These are phyloP conservation scores for Dufourea novaeangliae DNA, from an alignment of 1,140 invertebrate genomes.

Conservation along the genomic window DNA sequence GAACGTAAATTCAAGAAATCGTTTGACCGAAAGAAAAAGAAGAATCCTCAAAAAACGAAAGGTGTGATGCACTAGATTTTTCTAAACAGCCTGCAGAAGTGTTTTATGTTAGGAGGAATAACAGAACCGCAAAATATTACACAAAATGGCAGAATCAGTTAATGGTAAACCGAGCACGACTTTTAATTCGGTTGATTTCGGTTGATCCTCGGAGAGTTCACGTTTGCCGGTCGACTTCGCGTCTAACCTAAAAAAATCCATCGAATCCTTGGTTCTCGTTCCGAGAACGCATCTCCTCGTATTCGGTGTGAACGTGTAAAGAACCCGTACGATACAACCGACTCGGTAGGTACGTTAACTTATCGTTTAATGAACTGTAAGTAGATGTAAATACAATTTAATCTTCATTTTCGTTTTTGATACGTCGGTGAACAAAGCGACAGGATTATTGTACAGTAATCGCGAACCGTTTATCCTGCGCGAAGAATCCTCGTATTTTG, in stretches of 20 bases:
- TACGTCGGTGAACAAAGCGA: background rate
- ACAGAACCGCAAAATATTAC: slow-evolving; percentile 3
- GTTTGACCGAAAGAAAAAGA: no score
- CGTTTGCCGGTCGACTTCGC: slow-evolving; percentile 11
- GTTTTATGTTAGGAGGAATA: slow-evolving; percentile 11
- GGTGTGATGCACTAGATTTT: slow-evolving; percentile 14
- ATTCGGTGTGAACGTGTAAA: background rate
- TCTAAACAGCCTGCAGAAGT: background rate
- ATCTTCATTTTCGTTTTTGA: slow-evolving; percentile 1
- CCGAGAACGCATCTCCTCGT: no score
- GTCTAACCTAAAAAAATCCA: background rate
- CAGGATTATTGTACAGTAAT: slow-evolving; percentile 22
- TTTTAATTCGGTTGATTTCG: background rate
- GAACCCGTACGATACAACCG: background rate
- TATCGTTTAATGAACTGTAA: slow-evolving; percentile 42
- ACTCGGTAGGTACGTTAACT: slow-evolving; percentile 10
- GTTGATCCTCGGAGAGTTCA: slow-evolving; percentile 1
- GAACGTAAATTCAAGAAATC: background rate
- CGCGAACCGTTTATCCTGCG: slow-evolving; percentile 19
- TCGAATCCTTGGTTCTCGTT: background rate
- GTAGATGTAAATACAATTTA: slow-evolving; percentile 43
- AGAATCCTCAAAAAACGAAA: background rate
- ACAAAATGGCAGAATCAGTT: background rate
- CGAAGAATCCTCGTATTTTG: slow-evolving; percentile 50
- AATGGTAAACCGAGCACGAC: slow-evolving; percentile 9